Evolutionary conservation across 2,797 vertebrate species (phyloP).

Genomic region (Melanotaenia boesemani): DNA sequence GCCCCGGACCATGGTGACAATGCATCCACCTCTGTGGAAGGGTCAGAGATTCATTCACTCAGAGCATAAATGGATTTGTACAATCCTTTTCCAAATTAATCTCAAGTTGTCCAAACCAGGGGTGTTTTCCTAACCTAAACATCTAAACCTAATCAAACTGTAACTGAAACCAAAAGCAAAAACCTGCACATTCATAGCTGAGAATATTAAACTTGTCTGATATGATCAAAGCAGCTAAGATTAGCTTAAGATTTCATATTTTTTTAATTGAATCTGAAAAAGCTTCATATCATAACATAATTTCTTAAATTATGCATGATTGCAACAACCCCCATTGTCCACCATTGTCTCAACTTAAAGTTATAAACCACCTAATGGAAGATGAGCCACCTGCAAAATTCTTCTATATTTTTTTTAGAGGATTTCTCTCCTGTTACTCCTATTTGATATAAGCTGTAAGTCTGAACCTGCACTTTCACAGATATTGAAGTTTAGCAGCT

Average conservation of each 20-base stretch:
- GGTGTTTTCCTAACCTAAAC: background rate
- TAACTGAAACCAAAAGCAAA: background rate
- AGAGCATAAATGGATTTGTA: background rate
- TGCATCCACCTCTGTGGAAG: background rate
- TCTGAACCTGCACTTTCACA: slow-evolving; percentile 44
- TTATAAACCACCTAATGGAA: slow-evolving; percentile 25
- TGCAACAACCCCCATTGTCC: slow-evolving; percentile 16
- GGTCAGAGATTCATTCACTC: background rate
- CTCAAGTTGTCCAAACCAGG: background rate
- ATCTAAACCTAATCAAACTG: background rate
- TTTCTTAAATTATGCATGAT: slow-evolving; percentile 15
- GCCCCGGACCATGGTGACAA: background rate
- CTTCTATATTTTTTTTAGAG: slow-evolving; percentile 2
- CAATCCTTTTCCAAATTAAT: background rate
- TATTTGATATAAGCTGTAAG: slow-evolving; percentile 30
- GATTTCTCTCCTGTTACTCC: slow-evolving; percentile 24
- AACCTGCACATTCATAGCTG: background rate
- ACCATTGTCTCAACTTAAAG: slow-evolving; percentile 1
- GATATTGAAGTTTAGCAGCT: slow-evolving; percentile 55
- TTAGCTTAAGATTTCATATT: slow-evolving; percentile 5
- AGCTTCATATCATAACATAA: no score
- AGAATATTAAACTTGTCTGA: slow-evolving; percentile 10
- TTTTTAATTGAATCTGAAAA: slow-evolving; percentile 16
- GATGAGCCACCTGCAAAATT: slow-evolving; percentile 19
- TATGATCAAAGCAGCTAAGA: slow-evolving; percentile 16